Evolutionary conservation across 2,113 vertebrate genomes (phyloP).

Genomic region (zebrafish (Danio rerio)): DNA sequence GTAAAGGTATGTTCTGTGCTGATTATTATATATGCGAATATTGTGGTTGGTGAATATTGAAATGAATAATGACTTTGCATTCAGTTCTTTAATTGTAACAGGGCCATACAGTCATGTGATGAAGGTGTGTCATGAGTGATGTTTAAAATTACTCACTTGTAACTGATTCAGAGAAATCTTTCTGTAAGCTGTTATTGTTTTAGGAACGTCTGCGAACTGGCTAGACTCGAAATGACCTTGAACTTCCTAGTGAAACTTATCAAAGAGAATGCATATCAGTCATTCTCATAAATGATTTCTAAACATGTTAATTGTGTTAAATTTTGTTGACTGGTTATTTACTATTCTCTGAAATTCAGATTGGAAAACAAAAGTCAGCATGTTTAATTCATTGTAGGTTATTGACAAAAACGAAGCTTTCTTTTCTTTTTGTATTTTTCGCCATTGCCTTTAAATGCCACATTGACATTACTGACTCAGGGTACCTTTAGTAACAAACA

Average conservation of each 20-base stretch:
- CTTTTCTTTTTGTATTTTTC: too few relatives aligned
- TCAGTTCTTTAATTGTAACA: too few relatives aligned
- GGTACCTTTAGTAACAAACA: not conserved
- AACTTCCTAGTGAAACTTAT: not conserved
- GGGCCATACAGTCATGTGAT: too few relatives aligned
- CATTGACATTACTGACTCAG: not conserved
- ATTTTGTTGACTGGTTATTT: not conserved
- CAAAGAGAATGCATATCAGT: not conserved
- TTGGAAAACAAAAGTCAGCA: not conserved
- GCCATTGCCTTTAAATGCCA: not conserved
- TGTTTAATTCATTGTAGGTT: not conserved
- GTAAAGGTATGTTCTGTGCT: too few relatives aligned
- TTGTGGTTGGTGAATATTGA: too few relatives aligned
- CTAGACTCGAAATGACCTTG: not conserved
- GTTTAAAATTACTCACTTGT: constrained; percentile 13
- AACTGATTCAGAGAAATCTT: not conserved
- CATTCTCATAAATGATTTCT: not conserved
- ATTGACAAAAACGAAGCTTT: not conserved
- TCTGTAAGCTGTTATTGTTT: not conserved
- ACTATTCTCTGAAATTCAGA: not conserved
- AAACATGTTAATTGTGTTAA: not conserved
- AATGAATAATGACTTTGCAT: too few relatives aligned
- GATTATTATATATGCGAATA: too few relatives aligned
- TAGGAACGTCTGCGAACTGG: not conserved
- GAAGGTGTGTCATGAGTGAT: not conserved